A percentile compares a stretch with the other conserved stretches of the same genome.
Evolutionary conservation across 1,140 invertebrate genomes (phyloP).

Genomic region (Philaenus spumarius): DNA sequence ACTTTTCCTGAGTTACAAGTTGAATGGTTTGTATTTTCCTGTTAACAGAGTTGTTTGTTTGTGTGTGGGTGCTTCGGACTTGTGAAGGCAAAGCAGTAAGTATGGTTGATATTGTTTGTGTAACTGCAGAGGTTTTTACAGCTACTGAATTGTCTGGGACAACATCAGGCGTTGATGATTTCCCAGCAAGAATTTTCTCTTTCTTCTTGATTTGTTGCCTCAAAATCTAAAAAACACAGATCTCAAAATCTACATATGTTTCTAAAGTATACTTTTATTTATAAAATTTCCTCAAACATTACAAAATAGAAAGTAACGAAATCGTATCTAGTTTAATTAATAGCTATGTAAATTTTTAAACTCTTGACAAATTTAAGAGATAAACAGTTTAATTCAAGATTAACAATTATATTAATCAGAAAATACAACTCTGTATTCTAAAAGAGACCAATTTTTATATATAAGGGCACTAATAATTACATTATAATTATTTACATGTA

Average conservation of each 20-base stretch:
- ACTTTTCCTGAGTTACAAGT: background rate
- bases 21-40: constrained; percentile 11
- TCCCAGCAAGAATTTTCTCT: background rate
- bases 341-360: too few relatives aligned
- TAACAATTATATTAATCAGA: too few relatives aligned
- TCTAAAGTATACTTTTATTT: background rate
- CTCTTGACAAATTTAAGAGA: too few relatives aligned
- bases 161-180: background rate
- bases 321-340: too few relatives aligned
- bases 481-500: too few relatives aligned
- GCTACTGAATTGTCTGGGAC: background rate
- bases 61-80: constrained; percentile 14
- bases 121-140: background rate
- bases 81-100: constrained; percentile 21
- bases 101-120: constrained; percentile 19
- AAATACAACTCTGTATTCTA: too few relatives aligned
- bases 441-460: too few relatives aligned
- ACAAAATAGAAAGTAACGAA: too few relatives aligned
- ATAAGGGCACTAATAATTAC: too few relatives aligned
- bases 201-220: constrained; percentile 10
- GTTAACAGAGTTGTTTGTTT: constrained; percentile 19
- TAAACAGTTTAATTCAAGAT: too few relatives aligned
- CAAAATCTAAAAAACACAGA: constrained; percentile 12
- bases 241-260: background rate
- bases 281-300: too few relatives aligned